phyloP scores from a whole-genome alignment of 2,888 invertebrate genomes.

The Drosophila vallismaia region DNA sequence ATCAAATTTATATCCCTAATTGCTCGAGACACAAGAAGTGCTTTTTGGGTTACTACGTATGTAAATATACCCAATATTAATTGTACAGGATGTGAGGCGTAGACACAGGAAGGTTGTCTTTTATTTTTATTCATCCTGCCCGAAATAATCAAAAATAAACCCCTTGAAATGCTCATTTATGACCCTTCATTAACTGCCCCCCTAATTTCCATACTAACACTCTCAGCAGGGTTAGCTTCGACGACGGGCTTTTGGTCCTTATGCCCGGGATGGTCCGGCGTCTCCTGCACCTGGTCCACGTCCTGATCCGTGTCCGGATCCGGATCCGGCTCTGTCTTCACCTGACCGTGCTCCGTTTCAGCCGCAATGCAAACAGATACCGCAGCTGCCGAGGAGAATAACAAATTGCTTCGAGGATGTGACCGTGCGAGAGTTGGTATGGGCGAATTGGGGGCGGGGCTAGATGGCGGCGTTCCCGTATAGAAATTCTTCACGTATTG shows the following conservation, averaged over 20 bases:
- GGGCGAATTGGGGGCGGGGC: constrained; percentile 23
- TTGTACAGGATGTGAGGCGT: constrained; percentile 7
- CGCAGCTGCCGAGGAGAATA: constrained; percentile 83
- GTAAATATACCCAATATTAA: constrained; percentile 6
- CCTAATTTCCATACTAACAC: constrained; percentile 68
- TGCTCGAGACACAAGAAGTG: constrained; percentile 16
- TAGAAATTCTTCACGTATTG: constrained; percentile 53
- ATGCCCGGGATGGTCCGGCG: constrained; percentile 6
- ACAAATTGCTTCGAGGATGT: constrained; percentile 85
- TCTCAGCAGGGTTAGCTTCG: constrained; percentile 21
- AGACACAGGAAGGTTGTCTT: constrained; percentile 27
- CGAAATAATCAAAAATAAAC: constrained; percentile 84
- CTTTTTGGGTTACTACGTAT: constrained; percentile 18
- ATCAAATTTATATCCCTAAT: constrained; percentile 17
- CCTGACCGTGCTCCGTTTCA: constrained; percentile 58
- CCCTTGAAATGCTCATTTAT: constrained; percentile 34
- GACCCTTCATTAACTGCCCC: constrained; percentile 32
- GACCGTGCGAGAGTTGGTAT: constrained; percentile 26
- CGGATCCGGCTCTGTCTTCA: constrained; percentile 38
- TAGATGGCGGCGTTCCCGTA: constrained; percentile 55
- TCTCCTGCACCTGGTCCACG: constrained; percentile 6
- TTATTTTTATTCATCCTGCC: constrained; percentile 65
- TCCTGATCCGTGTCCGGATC: constrained; percentile 12
- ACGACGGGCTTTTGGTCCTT: constrained; percentile 20
- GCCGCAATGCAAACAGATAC: constrained; percentile 72